Evolutionary conservation across 2,797 vertebrate species (phyloP), one percentile per base, ranked within the genome.

Genomic region (Halcyon badia): DNA sequence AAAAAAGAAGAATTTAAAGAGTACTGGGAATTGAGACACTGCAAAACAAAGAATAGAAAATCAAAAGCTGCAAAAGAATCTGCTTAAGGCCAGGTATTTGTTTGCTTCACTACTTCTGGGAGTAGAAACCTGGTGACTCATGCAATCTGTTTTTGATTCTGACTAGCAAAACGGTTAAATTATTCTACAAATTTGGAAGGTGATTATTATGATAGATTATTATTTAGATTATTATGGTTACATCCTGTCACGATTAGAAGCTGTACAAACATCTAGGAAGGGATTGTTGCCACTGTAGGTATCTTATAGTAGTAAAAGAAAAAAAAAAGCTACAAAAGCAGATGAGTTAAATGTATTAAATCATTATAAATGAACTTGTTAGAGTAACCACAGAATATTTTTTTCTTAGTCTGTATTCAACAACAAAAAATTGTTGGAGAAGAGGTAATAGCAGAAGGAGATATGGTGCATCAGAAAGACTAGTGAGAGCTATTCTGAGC

Each of bases 81-180:
- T 85, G 68, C 72, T 54, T 87, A 52, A 64, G 72, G 60, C 69
- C 65, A 83, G 37, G 22, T 82, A 57, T 49, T 93, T 70, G 57
- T 87, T 88, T 89, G 72, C 89, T 88, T 90, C 85, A 81, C 77
- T 86, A 21, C 83, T 89, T 87, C 68, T 82, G 83, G 33, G 46
- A 58, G n/a, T 28, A 30, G 66, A 69, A 80, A 75, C 35, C n/a
- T 51, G 44, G 85, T 89, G 89, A 96, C 75, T 97, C 75, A 76
- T 57, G 48, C 81, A 85, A 35, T 84, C 37, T 33, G 30, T 51
- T 80, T 66, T 75, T 90, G 86, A 77, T 88, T 93, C 70, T 72
- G 72, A 71, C 19, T 30, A 64, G 37, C 44, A 20, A 65, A 81
- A 65, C 65, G 33, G 37, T 73, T 51, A 90, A 79, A 28, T 51